Evolutionary conservation across 2,113 vertebrate genomes (phyloP).

Genomic region (Cololabis saira): DNA sequence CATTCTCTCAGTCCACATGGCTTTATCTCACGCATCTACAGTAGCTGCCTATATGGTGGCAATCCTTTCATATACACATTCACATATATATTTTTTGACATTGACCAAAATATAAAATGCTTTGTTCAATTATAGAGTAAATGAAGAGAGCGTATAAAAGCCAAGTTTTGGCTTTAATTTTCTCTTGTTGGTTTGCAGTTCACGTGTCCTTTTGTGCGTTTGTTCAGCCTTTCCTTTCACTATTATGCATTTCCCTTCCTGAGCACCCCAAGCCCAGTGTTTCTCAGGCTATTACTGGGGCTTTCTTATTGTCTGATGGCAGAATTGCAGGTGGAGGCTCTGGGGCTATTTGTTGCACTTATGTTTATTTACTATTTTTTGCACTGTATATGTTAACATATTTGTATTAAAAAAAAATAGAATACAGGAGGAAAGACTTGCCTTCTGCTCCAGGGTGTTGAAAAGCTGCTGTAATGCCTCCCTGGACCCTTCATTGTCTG

Average conservation of each 20-base stretch:
- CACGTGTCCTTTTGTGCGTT: not conserved
- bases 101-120: not conserved
- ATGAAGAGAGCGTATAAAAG: slow-evolving; percentile 1
- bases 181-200: slow-evolving; percentile 1
- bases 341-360: slow-evolving; percentile 14
- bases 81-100: no score
- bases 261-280: slow-evolving; percentile 20
- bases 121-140: not conserved
- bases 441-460: slow-evolving; percentile 2
- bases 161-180: slow-evolving; percentile 14
- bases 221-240: not conserved
- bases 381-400: slow-evolving; percentile 23
- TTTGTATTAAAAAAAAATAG: not conserved
- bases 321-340: slow-evolving; percentile 48
- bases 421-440: not conserved
- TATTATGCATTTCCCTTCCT: not conserved
- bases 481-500: slow-evolving; percentile 54
- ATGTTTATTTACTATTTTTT: slow-evolving; percentile 19
- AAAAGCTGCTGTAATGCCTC: slow-evolving; percentile 17
- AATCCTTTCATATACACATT: no score
- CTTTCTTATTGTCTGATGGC: slow-evolving; percentile 59
- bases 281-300: slow-evolving; percentile 25
- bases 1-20: no score
- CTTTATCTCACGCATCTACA: no score
- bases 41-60: no score